Evolutionary conservation across 2,113 vertebrate genomes (phyloP).

Genomic region (Charadrius vociferus): DNA sequence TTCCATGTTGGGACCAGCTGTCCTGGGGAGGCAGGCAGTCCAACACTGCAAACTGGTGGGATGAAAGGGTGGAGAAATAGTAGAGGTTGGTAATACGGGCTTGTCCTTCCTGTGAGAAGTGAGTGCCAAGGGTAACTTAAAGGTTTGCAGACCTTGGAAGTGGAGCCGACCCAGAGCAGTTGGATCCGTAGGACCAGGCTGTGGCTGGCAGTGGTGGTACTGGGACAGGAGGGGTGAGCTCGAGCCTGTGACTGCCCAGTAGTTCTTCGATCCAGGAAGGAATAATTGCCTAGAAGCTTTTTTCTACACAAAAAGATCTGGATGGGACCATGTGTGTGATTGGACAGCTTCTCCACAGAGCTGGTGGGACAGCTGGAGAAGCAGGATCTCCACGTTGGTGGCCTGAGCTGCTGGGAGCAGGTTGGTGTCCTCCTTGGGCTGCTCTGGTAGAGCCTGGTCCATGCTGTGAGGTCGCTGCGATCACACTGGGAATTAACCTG

Average conservation of each 20-base stretch:
- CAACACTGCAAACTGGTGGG: neutral
- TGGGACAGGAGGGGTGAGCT: neutral
- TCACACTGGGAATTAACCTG: neutral
- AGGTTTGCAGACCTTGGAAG: neutral
- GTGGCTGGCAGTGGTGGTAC: neutral
- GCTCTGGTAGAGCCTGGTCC: neutral
- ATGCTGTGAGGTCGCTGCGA: fast-evolving
- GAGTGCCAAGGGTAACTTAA: too few relatives aligned
- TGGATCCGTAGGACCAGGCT: neutral
- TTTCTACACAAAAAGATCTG: neutral
- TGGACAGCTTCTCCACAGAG: neutral
- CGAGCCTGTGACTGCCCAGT: neutral
- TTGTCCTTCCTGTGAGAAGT: neutral
- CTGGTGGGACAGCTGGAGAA: neutral
- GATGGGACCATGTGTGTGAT: neutral
- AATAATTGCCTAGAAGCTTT: too few relatives aligned
- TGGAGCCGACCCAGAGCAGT: fast-evolving
- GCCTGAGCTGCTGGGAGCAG: neutral
- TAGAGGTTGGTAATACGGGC: neutral
- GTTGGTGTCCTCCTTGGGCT: neutral
- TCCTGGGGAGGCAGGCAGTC: neutral
- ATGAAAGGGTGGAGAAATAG: neutral
- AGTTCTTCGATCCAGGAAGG: neutral
- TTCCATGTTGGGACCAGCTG: neutral
- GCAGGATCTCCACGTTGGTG: neutral